Evolutionary conservation across 2,888 invertebrate genomes (phyloP).

Genomic region (Rhagonycha fulva): DNA sequence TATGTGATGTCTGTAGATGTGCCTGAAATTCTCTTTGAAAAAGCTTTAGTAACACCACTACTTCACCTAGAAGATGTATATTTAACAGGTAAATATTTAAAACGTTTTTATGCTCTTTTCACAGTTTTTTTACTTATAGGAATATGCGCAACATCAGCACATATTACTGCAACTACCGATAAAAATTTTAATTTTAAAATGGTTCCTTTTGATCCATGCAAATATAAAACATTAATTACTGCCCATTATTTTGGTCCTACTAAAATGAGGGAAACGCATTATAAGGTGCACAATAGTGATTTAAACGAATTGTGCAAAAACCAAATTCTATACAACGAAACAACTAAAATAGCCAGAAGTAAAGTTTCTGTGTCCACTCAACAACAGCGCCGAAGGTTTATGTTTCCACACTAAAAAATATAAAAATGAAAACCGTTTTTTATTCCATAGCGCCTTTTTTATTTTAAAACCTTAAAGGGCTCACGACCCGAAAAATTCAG

Average conservation of each 20-base stretch:
- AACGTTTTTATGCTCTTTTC: neutral
- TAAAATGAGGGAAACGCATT: conserved; percentile 53
- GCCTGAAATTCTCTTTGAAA: conserved; percentile 66
- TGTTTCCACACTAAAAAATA: neutral
- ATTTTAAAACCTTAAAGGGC: neutral
- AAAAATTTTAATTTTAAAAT: conserved; percentile 65
- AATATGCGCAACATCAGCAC: conserved; percentile 66
- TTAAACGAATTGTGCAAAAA: conserved; percentile 25
- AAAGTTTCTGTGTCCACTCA: neutral
- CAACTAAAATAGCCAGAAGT: neutral
- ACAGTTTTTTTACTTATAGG: conserved; percentile 47
- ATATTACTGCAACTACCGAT: conserved; percentile 65
- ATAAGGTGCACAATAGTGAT: conserved; percentile 31
- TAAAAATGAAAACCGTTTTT: neutral
- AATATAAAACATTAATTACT: conserved; percentile 59
- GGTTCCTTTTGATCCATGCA: conserved; percentile 58
- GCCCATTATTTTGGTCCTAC: conserved; percentile 61
- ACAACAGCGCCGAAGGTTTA: neutral
- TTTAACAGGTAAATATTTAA: conserved; percentile 63
- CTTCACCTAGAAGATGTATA: conserved; percentile 80
- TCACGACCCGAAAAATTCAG: neutral
- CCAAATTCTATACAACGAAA: neutral
- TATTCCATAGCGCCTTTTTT: neutral
- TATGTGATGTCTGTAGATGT: conserved; percentile 74
- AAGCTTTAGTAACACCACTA: conserved; percentile 68